Base-by-base conservation (phyloP, 2,888 invertebrate species). In the Cantharis flavilabris region DNA sequence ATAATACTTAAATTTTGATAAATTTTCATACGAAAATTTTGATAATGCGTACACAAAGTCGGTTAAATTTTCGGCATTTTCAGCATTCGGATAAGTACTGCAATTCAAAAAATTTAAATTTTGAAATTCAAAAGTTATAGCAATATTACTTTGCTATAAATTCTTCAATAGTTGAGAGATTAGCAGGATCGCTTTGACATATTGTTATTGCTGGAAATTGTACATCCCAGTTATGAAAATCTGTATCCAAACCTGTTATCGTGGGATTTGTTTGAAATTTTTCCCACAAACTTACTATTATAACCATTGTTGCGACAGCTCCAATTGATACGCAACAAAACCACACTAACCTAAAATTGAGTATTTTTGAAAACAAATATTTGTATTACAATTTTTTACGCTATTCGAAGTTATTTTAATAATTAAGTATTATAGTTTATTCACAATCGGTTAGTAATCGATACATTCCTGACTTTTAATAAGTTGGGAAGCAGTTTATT, bases 231-330 rank as follows among this genome's bases (percentile, higher is more conserved):
- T 93, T 94, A 85, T 95, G 94, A 84, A 94, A 95, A 87, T 95
- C 94, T 0, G 94, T 95, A 85, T 95, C 95, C 83, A 95, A 89
- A 65, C 94, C 94, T 30, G 95, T 95, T 73, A 95, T 94, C 0
- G 95, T 95, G 4, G 96, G 95, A 88, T 94, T 94, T 0, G 94
- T 95, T 89, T 95, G 94, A 86, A 96, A 96, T 86, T 95, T 95
- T 83, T 94, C 93, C 95, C 95, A 94, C 30, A 95, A 89, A 83
- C 93, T 94, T 69, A 93, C 91, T 72, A 96, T 95, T 78, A 95
- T 95, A 64, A 94, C 92, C 80, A 93, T 90, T 0, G 94, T 94
- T 0, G 94, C 92, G 0, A 94, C 91, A 0, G 94, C 91, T 0
- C 95, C 94, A 64, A 88, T 84, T 9, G 91, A 90, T 9, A 94